A percentile compares a stretch with the other conserved stretches of the same genome.
These are phyloP conservation scores for Zaprionus lachaisei DNA, from an alignment of 1,140 invertebrate genomes.

Conservation along the genomic window DNA sequence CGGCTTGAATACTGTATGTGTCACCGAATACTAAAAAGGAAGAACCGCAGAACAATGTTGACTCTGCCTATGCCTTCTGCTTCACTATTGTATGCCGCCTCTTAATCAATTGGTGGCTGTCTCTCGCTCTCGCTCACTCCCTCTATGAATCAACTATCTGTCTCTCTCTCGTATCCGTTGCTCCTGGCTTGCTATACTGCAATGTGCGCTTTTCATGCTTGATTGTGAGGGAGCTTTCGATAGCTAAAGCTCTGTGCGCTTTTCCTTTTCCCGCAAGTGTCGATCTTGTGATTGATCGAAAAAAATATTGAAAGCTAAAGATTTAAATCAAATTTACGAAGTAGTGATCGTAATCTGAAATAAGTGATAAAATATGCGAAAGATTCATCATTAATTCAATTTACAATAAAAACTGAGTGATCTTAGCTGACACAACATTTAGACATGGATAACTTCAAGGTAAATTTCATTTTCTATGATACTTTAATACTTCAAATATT, in stretches of 20 bases:
- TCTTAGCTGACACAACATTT: constrained; percentile 63
- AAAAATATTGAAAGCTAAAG: constrained; percentile 11
- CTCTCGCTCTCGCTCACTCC: constrained; percentile 47
- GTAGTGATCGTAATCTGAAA: not conserved
- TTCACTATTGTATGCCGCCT: constrained; percentile 3
- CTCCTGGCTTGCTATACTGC: constrained; percentile 6
- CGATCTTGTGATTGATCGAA: constrained; percentile 14
- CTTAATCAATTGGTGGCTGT: constrained; percentile 37
- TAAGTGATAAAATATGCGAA: constrained; percentile 12
- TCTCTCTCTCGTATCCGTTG: not conserved
- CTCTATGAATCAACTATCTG: constrained; percentile 3
- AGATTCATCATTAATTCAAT: constrained; percentile 30
- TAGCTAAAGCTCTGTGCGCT: constrained; percentile 20
- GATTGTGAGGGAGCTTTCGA: constrained; percentile 17
- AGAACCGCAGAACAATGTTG: constrained; percentile 33
- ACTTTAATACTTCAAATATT: constrained; percentile 3
- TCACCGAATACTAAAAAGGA: not conserved
- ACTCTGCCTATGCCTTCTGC: constrained; percentile 71
- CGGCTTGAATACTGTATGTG: constrained; percentile 23
- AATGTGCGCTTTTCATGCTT: constrained; percentile 30
- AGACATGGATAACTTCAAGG: constrained; percentile 70
- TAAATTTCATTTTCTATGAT: constrained; percentile 43
- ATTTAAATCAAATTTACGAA: constrained; percentile 3
- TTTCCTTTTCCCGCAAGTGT: not conserved
- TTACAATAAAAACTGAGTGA: constrained; percentile 49